Percentiles rank a stretch among this genome's conserved stretches.
Evolutionary conservation across 2,888 invertebrate species (phyloP).

Genomic region (Bimastos eiseni): DNA sequence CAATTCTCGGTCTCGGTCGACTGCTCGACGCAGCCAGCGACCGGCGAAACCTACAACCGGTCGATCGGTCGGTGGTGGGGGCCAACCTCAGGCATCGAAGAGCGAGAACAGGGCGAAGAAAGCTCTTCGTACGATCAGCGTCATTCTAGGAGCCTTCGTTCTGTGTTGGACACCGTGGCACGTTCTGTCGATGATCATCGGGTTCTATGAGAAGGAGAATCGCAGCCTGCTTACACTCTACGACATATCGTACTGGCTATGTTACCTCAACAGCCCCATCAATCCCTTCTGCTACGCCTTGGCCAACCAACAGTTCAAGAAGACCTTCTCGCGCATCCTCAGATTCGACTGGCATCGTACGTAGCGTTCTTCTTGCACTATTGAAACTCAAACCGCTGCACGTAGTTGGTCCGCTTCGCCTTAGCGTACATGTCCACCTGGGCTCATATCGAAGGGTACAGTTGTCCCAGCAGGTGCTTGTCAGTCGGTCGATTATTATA

Average conservation of each 20-base stretch:
- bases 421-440: neutral
- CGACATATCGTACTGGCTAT: constrained; percentile 69
- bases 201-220: constrained; percentile 69
- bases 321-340: constrained; percentile 92
- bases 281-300: constrained; percentile 99
- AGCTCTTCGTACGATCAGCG: constrained; percentile 95
- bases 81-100: constrained; percentile 64
- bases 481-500: neutral
- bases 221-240: constrained; percentile 46
- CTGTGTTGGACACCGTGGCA: constrained; percentile 99
- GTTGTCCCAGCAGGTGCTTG: neutral
- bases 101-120: constrained; percentile 97
- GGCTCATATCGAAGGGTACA: neutral
- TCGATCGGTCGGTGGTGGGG: neutral
- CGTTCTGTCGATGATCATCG: constrained; percentile 90
- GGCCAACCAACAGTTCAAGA: constrained; percentile 98
- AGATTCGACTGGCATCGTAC: constrained; percentile 75
- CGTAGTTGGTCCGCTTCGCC: neutral
- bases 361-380: constrained; percentile 36
- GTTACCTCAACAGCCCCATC: constrained; percentile 78
- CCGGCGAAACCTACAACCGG: neutral
- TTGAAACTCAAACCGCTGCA: neutral
- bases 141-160: constrained; percentile 94
- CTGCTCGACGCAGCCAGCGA: neutral
- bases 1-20: neutral